Conservation (phyloP, 2,797 vertebrate genomes). For the Threskiornis aethiopicus region DNA sequence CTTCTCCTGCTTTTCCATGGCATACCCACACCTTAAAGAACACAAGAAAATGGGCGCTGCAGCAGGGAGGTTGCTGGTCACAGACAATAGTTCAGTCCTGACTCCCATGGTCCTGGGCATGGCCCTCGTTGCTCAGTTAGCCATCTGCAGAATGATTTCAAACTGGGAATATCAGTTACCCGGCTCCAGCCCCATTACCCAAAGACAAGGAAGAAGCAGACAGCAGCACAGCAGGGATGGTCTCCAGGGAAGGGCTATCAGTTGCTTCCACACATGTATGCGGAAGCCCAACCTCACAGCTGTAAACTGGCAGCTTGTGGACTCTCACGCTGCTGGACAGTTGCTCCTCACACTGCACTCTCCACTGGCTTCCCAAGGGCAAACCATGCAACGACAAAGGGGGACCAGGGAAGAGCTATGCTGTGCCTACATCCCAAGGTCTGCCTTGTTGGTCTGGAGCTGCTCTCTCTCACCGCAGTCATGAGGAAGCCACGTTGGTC, state of each 20-base stretch:
- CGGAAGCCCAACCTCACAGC: not conserved
- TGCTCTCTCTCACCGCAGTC: not conserved
- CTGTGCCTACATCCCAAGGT: not conserved
- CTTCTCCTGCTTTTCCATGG: not conserved
- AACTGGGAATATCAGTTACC: not conserved
- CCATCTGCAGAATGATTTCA: not conserved
- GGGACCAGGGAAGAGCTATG: not conserved
- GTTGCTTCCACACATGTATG: not conserved
- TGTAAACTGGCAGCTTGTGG: not conserved
- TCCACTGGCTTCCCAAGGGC: not conserved
- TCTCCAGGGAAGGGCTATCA: not conserved
- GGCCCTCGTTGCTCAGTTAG: not conserved
- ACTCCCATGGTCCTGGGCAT: accelerated
- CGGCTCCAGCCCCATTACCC: accelerated
- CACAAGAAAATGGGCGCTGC: not conserved
- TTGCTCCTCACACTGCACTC: not conserved
- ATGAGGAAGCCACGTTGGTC: accelerated
- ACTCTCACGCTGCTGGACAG: not conserved
- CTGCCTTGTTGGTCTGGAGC: not conserved
- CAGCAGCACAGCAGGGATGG: not conserved
- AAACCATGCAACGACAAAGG: not conserved
- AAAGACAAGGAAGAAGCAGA: not conserved
- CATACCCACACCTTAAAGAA: not conserved
- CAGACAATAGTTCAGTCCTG: not conserved
- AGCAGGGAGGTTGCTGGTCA: not conserved